Evolutionary conservation across 2,888 invertebrate species (phyloP).

Genomic region (Sarcophaga subvicina): DNA sequence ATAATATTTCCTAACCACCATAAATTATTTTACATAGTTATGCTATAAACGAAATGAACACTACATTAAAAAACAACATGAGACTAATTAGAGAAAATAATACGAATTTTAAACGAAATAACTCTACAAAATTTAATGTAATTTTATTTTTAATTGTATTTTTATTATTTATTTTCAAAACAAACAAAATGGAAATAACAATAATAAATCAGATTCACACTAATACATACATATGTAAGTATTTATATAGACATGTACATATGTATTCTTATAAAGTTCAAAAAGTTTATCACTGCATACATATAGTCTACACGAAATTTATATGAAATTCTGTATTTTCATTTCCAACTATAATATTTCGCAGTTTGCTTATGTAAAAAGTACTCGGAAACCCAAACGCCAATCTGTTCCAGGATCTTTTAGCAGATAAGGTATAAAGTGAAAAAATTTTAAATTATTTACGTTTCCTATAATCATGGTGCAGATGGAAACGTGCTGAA

Average conservation of each 20-base stretch:
- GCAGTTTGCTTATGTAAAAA: slow-evolving; percentile 71
- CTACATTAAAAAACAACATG: too few species aligned
- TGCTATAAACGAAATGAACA: too few species aligned
- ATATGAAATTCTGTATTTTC: slow-evolving; percentile 13
- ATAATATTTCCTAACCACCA: too few species aligned
- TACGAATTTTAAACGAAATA: too few species aligned
- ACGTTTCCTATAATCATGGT: slow-evolving; percentile 77
- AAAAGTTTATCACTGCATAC: slow-evolving; percentile 49
- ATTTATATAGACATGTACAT: background rate
- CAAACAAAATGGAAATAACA: background rate
- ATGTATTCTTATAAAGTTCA: slow-evolving; percentile 29
- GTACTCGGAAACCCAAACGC: slow-evolving; percentile 76
- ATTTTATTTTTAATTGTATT: too few species aligned
- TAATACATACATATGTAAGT: background rate
- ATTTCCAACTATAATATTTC: background rate
- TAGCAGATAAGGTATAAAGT: slow-evolving; percentile 11
- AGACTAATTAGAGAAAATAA: too few species aligned
- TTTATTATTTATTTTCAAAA: too few species aligned
- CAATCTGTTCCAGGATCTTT: slow-evolving; percentile 75
- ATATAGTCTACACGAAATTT: background rate
- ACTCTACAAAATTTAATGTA: too few species aligned
- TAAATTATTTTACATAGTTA: too few species aligned
- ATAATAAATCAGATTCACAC: background rate
- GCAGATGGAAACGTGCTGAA: slow-evolving; percentile 79
- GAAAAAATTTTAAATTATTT: slow-evolving; percentile 68